Evolutionary conservation across 2,888 invertebrate species (phyloP), one percentile per base, ranked within the genome.

Genomic region (Escarpia spicata): DNA sequence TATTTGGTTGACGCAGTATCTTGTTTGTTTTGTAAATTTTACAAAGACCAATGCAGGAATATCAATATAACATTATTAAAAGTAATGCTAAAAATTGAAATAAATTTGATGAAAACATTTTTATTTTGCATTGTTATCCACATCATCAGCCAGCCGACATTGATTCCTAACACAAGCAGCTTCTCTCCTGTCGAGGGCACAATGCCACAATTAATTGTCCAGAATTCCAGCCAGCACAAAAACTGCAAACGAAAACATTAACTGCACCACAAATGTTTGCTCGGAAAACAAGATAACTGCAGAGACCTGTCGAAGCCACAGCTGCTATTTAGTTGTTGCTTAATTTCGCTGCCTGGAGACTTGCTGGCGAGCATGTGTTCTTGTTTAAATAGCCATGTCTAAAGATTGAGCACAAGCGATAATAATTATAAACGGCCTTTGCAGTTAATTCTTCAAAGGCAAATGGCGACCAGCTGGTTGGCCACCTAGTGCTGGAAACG

Each of bases 361-460:
- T 52, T 52, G 52, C 12, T 15, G 15, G 75, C 26, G n/a, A 75
- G 75, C 75, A 75, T 75, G n/a, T 75, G 75, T 75, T 75, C 75
- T 75, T 75, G 75, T 75, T 75, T 75, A 75, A 75, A 75, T 75
- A n/a, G 19, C 75, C 75, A 75, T 19, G 2, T 75, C 75, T 75
- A 75, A 26, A n/a, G 75, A 75, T 75, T 26, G 19, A 6, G 75
- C 75, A 75, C 75, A 75, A 75, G 75, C 75, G 75, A 75, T 75
- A 75, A 75, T 75, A 75, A 75, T 75, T 75, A 75, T 75, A 75
- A 75, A 75, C 26, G 75, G 75, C 75, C n/a, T 75, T 75, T 75
- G 75, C 75, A 75, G 75, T 75, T 75, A 75, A 26, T 75, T 75
- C 75, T 75, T 75, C 75, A 75, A 75, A 75, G 75, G 75, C 75